These are phyloP conservation scores for Melanotaenia trifasciata DNA, from an alignment of 2,797 vertebrate genomes.

Conservation along the genomic window DNA sequence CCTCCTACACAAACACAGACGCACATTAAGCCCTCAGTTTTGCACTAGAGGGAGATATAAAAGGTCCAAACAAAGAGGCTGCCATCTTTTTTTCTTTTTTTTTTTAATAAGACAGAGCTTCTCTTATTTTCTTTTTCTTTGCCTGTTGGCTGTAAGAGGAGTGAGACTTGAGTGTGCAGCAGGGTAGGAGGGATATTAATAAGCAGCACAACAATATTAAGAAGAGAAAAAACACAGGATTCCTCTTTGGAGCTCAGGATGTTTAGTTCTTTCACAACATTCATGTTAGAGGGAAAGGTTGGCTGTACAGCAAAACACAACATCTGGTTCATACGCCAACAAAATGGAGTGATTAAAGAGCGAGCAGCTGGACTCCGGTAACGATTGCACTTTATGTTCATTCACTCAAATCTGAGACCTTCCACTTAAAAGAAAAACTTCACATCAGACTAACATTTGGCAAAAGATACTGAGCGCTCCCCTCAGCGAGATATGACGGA, in stretches of 20 bases:
- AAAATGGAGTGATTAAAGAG: slow-evolving; percentile 18
- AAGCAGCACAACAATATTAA: slow-evolving; percentile 64
- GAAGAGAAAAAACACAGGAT: slow-evolving; percentile 53
- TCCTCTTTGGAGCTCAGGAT: slow-evolving; percentile 71
- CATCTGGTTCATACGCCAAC: slow-evolving; percentile 35
- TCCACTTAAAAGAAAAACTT: slow-evolving; percentile 13
- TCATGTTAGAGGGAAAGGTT: slow-evolving; percentile 41
- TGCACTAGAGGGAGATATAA: background rate
- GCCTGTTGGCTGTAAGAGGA: slow-evolving; percentile 16
- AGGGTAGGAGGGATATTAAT: slow-evolving; percentile 17
- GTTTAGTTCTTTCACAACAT: slow-evolving; percentile 63
- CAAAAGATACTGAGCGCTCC: background rate
- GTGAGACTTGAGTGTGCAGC: slow-evolving; percentile 1
- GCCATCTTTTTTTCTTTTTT: slow-evolving; percentile 19
- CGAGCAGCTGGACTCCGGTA: slow-evolving; percentile 47
- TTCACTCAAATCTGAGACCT: slow-evolving; percentile 5
- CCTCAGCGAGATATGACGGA: slow-evolving; percentile 95
- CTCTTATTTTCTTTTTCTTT: background rate
- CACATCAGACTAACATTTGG: slow-evolving; percentile 23
- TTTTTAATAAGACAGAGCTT: background rate
- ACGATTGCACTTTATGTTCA: slow-evolving; percentile 69
- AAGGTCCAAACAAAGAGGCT: slow-evolving; percentile 30
- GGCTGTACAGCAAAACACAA: slow-evolving; percentile 59
- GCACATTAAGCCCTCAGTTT: background rate
- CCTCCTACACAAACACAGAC: slow-evolving; percentile 1